Conservation (phyloP, 2,888 invertebrate species). For the Chrysina gloriosa region DNA sequence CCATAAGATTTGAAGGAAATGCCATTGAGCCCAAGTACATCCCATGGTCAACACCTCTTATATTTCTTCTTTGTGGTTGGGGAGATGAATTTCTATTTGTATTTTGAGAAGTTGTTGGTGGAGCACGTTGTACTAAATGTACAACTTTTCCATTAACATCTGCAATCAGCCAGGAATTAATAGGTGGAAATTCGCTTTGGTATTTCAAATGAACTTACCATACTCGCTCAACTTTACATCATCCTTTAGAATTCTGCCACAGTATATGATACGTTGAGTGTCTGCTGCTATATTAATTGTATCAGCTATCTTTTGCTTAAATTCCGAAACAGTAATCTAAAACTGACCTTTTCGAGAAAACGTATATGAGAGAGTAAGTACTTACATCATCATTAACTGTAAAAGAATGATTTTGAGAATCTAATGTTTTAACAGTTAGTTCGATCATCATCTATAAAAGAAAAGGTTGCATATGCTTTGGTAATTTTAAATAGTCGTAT, state of each 20-base stretch:
- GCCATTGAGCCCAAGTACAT: slow-evolving; percentile 72
- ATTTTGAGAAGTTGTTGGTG: slow-evolving; percentile 68
- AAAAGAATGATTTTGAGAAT: slow-evolving; percentile 87
- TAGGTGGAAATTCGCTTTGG: neutral
- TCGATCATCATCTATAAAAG: slow-evolving; percentile 74
- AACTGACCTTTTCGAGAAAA: slow-evolving; percentile 24
- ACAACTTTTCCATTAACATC: slow-evolving; percentile 93
- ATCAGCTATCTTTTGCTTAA: slow-evolving; percentile 83
- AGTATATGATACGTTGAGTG: slow-evolving; percentile 91
- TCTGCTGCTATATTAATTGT: slow-evolving; percentile 83
- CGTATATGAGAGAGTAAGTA: slow-evolving; percentile 68
- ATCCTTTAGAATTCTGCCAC: slow-evolving; percentile 93
- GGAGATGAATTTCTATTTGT: slow-evolving; percentile 54
- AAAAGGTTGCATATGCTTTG: neutral
- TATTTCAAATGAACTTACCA: slow-evolving; percentile 68
- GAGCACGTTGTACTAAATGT: slow-evolving; percentile 90
- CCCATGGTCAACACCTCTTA: slow-evolving; percentile 62
- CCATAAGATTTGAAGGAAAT: slow-evolving; percentile 67
- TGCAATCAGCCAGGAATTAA: slow-evolving; percentile 61
- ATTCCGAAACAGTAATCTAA: slow-evolving; percentile 83
- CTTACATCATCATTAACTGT: slow-evolving; percentile 87
- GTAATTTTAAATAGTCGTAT: neutral
- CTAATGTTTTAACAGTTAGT: slow-evolving; percentile 89
- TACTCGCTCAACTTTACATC: slow-evolving; percentile 87
- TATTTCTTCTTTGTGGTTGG: slow-evolving; percentile 53